These are phyloP conservation scores for Hecatera dysodea DNA, from an alignment of 2,888 invertebrate genomes.

Conservation along the genomic window DNA sequence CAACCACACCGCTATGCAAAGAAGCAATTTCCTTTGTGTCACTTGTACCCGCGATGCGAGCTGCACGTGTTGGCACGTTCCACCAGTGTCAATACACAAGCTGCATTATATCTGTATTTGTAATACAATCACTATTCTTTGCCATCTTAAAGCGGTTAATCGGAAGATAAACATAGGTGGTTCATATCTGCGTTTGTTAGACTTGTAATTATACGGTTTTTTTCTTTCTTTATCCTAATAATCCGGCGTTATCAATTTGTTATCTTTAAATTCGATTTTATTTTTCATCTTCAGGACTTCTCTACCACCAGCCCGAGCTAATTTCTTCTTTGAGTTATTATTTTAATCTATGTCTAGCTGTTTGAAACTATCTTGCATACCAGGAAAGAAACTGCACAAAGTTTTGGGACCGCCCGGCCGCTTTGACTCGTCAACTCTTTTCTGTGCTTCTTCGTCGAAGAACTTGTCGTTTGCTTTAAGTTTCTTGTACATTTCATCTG, in stretches of 20 bases:
- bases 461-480: conserved; percentile 72
- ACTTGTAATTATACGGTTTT: too few relatives aligned
- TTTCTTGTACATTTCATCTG: conserved; percentile 76
- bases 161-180: background rate
- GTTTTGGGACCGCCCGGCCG: conserved; percentile 72
- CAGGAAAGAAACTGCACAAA: conserved; percentile 75
- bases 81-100: conserved; percentile 55
- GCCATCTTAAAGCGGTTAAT: conserved; percentile 15
- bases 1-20: conserved; percentile 62
- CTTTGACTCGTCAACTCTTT: conserved; percentile 77
- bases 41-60: conserved; percentile 63
- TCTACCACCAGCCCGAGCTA: background rate
- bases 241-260: background rate
- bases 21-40: conserved; percentile 77
- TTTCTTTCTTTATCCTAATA: background rate
- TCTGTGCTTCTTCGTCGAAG: conserved; percentile 75
- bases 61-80: conserved; percentile 60
- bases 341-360: conserved; percentile 77
- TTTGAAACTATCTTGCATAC: conserved; percentile 76
- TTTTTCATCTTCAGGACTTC: background rate
- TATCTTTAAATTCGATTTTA: background rate
- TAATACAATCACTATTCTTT: conserved; percentile 25
- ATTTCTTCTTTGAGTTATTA: background rate
- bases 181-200: background rate
- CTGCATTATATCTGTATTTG: conserved; percentile 50